Evolutionary conservation across 2,797 vertebrate genomes (phyloP).

Genomic region (Novumbra hubbsi): DNA sequence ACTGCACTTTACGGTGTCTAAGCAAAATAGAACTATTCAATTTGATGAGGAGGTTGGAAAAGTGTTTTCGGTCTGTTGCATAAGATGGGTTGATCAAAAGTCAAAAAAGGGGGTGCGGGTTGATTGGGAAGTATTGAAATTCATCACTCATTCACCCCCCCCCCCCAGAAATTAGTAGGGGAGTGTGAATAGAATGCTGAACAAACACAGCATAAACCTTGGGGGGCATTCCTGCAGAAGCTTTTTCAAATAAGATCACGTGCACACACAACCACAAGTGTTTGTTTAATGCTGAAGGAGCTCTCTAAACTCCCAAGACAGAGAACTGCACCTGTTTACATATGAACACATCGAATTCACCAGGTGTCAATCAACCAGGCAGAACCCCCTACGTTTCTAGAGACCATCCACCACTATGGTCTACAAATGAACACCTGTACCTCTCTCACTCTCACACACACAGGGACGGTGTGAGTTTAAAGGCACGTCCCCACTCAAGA

Average conservation of each 20-base stretch:
- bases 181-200: constrained; percentile 13
- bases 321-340: neutral
- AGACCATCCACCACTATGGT: neutral
- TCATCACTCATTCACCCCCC: neutral
- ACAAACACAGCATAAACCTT: constrained; percentile 47
- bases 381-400: too few relatives aligned
- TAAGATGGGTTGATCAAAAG: neutral
- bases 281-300: neutral
- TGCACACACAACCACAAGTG: neutral
- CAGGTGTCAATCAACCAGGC: too few relatives aligned
- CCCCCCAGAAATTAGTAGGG: neutral
- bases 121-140: too few relatives aligned
- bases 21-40: neutral
- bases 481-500: neutral
- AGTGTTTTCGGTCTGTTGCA: neutral
- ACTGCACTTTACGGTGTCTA: neutral
- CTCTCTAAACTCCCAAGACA: neutral
- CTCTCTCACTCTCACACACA: neutral
- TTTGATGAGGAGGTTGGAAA: neutral
- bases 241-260: neutral
- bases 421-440: constrained; percentile 9
- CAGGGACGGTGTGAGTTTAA: neutral
- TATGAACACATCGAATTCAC: too few relatives aligned
- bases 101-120: neutral
- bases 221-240: constrained; percentile 55